phyloP scores from a whole-genome alignment of 2,797 vertebrate species.

The Periophthalmus magnuspinnatus region DNA sequence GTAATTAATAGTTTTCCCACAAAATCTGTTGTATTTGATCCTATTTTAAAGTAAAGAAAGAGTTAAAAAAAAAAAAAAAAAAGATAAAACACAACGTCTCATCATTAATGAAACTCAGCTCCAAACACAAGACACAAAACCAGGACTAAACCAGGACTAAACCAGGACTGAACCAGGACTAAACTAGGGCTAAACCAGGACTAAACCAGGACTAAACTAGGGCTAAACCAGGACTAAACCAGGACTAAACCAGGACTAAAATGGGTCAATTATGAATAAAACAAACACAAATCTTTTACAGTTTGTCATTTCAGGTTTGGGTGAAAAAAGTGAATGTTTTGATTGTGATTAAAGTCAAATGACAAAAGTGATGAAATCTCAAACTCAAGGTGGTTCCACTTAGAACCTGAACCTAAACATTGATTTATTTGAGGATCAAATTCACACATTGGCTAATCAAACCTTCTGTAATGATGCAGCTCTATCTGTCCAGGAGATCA shows the following conservation, averaged over 20 bases:
- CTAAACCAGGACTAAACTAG: too few species aligned
- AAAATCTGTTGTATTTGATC: conserved; percentile 32
- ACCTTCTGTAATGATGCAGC: conserved; percentile 66
- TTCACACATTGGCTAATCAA: conserved; percentile 72
- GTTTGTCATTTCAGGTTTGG: background rate
- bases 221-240: too few species aligned
- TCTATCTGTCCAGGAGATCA: conserved; percentile 70
- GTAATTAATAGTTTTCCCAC: conserved; percentile 43
- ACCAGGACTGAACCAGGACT: too few species aligned
- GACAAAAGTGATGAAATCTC: background rate
- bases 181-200: too few species aligned
- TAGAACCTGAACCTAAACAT: conserved; percentile 77
- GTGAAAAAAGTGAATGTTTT: background rate
- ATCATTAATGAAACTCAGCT: too few species aligned
- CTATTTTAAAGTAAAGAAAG: too few species aligned
- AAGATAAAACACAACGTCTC: background rate
- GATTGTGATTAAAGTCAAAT: background rate
- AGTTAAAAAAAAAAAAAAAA: too few species aligned
- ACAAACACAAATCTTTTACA: background rate
- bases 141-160: too few species aligned
- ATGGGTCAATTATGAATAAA: background rate
- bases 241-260: background rate
- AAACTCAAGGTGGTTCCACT: conserved; percentile 71
- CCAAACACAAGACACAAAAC: too few species aligned
- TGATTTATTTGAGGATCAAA: conserved; percentile 70